Base-by-base conservation (phyloP, 2,888 invertebrate species). In the Rhagophthalmus giganteus region DNA sequence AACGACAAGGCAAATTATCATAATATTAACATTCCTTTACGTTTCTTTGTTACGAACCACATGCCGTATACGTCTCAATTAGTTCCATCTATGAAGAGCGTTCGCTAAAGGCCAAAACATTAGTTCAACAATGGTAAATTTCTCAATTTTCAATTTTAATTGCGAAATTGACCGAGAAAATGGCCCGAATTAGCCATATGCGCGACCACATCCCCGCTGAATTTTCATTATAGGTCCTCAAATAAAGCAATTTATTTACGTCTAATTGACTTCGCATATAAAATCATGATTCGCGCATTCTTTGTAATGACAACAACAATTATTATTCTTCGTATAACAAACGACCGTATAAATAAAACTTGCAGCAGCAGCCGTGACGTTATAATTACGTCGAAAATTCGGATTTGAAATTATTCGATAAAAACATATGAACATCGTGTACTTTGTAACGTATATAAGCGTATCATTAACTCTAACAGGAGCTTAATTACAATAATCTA, bases 401-500 rank as follows among this genome's bases (percentile, higher is more conserved):
- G 32, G 42, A 35, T 54, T 42, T 6, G 14, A 38, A 48, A 38
- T 48, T 31, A 38, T 37, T 31, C 39, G 31, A 48, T 54, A 41
- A 41, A n/a, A 48, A 38, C 45, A 49, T 55, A 40, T 54, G 51
- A 46, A 47, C 54, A 56, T 59, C 59, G 55, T 60, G 56, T 60
- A 58, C 51, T 54, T 58, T 59, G 58, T 60, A 58, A 59, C 58
- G 58, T 48, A 55, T 46, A 54, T 54, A 51, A 55, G 44, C 53
- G 31, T 57, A 53, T 59, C 49, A 62, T 62, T 60, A 62, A 44
- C 31, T 20, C 50, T 27, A 58, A 59, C 57, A 30, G 45, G 30
- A 55, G 42, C 40, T 41, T 60, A 62, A 62, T 62, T 60, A 62
- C 58, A 57, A 59, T 62, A 60, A 62, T 62, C 59, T 60, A 59